These are phyloP conservation scores for Chloromyia formosa DNA, from an alignment of 2,888 invertebrate species.

Conservation along the genomic window DNA sequence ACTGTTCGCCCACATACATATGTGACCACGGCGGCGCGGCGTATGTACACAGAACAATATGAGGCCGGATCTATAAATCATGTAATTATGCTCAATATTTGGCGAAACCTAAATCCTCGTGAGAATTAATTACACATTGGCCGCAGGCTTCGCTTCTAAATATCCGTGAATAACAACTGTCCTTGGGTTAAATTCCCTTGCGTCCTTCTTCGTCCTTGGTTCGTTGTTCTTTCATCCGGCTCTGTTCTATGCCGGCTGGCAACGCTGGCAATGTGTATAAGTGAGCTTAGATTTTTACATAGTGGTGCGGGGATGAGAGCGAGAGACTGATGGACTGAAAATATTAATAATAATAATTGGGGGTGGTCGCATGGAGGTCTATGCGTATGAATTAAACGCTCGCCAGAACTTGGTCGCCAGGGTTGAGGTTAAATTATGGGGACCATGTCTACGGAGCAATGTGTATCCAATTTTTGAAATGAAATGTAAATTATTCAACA, in stretches of 20 bases:
- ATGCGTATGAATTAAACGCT: background rate
- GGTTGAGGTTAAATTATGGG: background rate
- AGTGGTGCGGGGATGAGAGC: too few species aligned
- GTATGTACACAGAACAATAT: constrained; percentile 44
- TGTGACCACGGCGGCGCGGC: too few species aligned
- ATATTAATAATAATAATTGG: too few species aligned
- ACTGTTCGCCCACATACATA: too few species aligned
- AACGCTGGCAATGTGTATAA: too few species aligned
- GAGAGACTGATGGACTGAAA: too few species aligned
- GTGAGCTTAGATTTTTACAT: too few species aligned
- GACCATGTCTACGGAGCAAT: background rate
- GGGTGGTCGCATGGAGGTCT: background rate
- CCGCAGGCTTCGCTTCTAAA: background rate
- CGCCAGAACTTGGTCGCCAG: background rate
- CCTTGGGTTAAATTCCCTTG: background rate
- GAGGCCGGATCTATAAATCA: constrained; percentile 48
- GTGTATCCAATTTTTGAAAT: constrained; percentile 1
- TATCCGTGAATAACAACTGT: background rate
- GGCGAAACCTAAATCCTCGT: constrained; percentile 36
- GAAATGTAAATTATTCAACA: background rate
- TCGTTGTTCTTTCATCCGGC: too few species aligned
- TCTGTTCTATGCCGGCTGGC: too few species aligned
- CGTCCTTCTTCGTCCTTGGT: background rate
- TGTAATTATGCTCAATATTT: constrained; percentile 49
- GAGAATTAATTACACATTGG: constrained; percentile 33